Evolutionary conservation across 2,797 vertebrate genomes (phyloP).

Genomic region (Huso huso): DNA sequence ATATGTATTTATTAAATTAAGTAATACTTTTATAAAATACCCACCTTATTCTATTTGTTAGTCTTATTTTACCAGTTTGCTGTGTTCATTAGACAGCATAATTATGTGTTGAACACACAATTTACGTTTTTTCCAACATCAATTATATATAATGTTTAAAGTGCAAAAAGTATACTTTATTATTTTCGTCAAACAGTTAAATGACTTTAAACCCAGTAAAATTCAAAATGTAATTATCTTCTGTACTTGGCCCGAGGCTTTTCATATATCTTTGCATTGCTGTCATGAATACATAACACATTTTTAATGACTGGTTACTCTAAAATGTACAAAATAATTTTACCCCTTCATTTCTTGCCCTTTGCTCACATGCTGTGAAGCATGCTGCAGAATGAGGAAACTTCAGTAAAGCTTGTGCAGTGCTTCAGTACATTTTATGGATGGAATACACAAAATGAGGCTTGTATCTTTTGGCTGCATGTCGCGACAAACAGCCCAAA

Average conservation of each 20-base stretch:
- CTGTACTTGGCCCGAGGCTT: constrained; percentile 88
- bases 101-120: no score
- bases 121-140: no score
- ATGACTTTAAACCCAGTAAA: constrained; percentile 97
- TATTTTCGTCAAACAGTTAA: constrained; percentile 83
- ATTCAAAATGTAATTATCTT: constrained; percentile 99
- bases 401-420: constrained; percentile 22
- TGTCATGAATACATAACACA: constrained; percentile 95
- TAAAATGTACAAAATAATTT: constrained; percentile 86
- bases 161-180: constrained; percentile 80
- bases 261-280: constrained; percentile 89
- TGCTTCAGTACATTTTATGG: neutral
- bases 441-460: constrained; percentile 25
- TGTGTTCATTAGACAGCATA: no score
- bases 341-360: constrained; percentile 49
- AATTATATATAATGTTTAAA: constrained; percentile 20
- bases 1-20: no score
- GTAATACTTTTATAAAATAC: no score
- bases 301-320: constrained; percentile 84
- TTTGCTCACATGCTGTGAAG: constrained; percentile 31
- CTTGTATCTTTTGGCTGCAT: no score
- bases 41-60: no score
- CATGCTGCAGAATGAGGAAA: constrained; percentile 27
- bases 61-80: no score
- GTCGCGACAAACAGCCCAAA: no score